A percentile compares a stretch with the other conserved stretches of the same genome.
Conservation (phyloP, 2,888 invertebrate species). For the Lucinisca nassula region DNA sequence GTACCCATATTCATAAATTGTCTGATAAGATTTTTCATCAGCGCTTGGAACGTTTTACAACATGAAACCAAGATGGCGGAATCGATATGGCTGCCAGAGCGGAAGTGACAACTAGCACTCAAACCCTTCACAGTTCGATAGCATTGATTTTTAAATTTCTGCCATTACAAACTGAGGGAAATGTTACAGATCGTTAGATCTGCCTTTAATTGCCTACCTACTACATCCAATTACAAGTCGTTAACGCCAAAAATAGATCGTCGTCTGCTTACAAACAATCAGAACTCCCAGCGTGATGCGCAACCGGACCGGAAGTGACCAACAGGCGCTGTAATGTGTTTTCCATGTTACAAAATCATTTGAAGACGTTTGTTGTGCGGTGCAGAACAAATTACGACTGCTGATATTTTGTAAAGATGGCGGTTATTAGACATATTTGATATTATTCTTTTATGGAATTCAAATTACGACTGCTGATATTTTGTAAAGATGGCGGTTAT, state of each 20-base stretch:
- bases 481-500: not conserved
- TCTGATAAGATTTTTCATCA: conserved; percentile 39
- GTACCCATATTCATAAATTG: conserved; percentile 42
- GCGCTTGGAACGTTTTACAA: conserved; percentile 12
- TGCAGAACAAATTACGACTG: conserved; percentile 59
- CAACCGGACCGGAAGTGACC: conserved; percentile 70
- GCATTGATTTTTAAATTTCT: conserved; percentile 65
- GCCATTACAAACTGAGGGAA: conserved; percentile 64
- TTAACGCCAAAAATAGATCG: conserved; percentile 70
- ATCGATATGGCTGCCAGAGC: conserved; percentile 47
- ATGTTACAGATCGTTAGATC: conserved; percentile 65
- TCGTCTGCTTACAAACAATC: conserved; percentile 68
- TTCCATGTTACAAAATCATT: conserved; percentile 73
- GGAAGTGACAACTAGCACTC: conserved; percentile 52
- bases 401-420: not conserved
- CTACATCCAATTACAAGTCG: conserved; percentile 72
- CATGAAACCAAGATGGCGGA: conserved; percentile 48
- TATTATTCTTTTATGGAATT: no score
- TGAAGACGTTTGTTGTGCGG: conserved; percentile 66
- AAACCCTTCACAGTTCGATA: conserved; percentile 59
- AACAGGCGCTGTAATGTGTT: conserved; percentile 70
- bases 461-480: conserved; percentile 45
- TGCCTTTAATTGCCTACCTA: conserved; percentile 68
- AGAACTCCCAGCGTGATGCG: conserved; percentile 67
- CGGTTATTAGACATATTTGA: not conserved